Evolutionary conservation across 1,140 invertebrate genomes (phyloP).

Genomic region (Hermetia illucens): DNA sequence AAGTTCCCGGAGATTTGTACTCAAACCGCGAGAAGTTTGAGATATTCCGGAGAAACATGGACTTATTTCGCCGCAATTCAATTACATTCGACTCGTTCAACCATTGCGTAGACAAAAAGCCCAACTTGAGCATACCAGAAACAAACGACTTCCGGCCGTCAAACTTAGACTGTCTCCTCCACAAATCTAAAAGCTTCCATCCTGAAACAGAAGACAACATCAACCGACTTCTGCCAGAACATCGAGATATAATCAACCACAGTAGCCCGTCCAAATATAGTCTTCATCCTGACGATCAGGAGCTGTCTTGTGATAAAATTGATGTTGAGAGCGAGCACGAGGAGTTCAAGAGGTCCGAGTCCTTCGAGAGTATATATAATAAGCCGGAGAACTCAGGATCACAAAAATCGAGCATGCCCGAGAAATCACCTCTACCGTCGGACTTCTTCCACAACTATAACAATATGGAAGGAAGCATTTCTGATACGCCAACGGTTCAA

Average conservation of each 20-base stretch:
- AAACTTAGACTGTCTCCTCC: too few species aligned
- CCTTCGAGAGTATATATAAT: slow-evolving; percentile 22
- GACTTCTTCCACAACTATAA: too few species aligned
- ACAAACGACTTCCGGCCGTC: too few species aligned
- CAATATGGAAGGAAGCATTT: too few species aligned
- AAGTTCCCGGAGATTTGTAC: slow-evolving; percentile 14
- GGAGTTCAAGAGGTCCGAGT: slow-evolving; percentile 25
- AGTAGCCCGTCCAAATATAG: not conserved
- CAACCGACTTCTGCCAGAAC: not conserved
- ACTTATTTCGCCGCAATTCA: not conserved
- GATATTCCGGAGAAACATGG: slow-evolving; percentile 7
- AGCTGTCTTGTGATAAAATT: slow-evolving; percentile 26
- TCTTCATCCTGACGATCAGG: slow-evolving; percentile 10
- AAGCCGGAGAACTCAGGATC: slow-evolving; percentile 15
- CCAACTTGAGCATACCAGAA: too few species aligned
- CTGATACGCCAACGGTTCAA: too few species aligned
- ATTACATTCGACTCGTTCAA: not conserved
- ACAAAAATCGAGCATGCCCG: too few species aligned
- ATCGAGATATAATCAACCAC: not conserved
- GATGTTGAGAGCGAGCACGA: slow-evolving; percentile 22
- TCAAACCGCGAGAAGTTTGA: slow-evolving; percentile 21
- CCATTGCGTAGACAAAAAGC: not conserved
- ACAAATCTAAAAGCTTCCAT: not conserved
- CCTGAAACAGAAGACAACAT: not conserved
- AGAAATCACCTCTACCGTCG: too few species aligned